Conservation (phyloP, 2,113 vertebrate species). For the Arothron firmamentum region DNA sequence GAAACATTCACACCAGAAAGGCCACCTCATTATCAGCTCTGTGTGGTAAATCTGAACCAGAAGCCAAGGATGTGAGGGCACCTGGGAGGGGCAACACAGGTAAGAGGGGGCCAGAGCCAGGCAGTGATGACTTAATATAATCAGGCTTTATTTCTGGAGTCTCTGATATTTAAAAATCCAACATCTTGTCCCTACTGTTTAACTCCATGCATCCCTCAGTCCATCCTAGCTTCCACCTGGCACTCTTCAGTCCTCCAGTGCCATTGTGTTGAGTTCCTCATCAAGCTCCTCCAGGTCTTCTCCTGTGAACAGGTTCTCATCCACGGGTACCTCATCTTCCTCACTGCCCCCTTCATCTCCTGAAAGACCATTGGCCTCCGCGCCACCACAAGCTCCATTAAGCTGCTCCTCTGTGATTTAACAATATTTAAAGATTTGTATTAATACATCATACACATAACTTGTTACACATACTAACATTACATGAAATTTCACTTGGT, state of each 20-base stretch:
- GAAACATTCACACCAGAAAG: slow-evolving; percentile 4
- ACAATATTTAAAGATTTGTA: too few relatives aligned
- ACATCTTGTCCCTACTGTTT: slow-evolving; percentile 42
- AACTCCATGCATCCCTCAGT: slow-evolving; percentile 56
- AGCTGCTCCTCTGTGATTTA: slow-evolving; percentile 82
- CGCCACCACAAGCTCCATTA: slow-evolving; percentile 89
- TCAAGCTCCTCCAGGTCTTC: slow-evolving; percentile 98
- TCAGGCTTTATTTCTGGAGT: slow-evolving; percentile 66
- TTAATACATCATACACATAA: too few relatives aligned
- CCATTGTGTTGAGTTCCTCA: slow-evolving; percentile 93
- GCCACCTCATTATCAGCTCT: slow-evolving; percentile 1
- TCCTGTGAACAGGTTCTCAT: slow-evolving; percentile 97
- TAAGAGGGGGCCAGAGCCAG: slow-evolving; percentile 42
- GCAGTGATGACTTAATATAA: slow-evolving; percentile 51
- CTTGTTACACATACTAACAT: too few relatives aligned
- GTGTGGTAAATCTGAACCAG: slow-evolving; percentile 1
- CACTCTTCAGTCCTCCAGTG: slow-evolving; percentile 84
- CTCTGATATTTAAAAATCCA: slow-evolving; percentile 54
- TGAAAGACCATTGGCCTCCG: slow-evolving; percentile 74
- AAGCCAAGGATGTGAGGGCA: neutral
- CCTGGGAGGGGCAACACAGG: slow-evolving; percentile 5
- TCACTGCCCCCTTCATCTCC: slow-evolving; percentile 61
- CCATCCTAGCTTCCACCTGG: slow-evolving; percentile 26
- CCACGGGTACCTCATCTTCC: slow-evolving; percentile 86
- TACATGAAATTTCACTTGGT: too few relatives aligned